These are phyloP conservation scores for Chymomyza procnemis DNA, from an alignment of 2,888 invertebrate species.

Conservation along the genomic window DNA sequence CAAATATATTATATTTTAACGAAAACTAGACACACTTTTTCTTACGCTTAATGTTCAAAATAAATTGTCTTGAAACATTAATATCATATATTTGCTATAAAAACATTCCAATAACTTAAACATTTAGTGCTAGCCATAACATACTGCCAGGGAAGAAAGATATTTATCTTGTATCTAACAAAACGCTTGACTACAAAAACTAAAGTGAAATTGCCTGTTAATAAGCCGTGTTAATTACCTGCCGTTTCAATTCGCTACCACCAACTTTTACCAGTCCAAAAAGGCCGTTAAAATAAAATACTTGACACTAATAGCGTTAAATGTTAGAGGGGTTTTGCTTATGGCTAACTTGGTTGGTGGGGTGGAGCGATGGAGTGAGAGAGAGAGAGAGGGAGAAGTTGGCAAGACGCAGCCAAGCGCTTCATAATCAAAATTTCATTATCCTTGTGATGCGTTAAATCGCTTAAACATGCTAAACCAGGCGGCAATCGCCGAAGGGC, in stretches of 20 bases:
- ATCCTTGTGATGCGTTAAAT: conserved; percentile 75
- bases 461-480: conserved; percentile 67
- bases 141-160: background rate
- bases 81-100: background rate
- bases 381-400: no score
- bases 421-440: conserved; percentile 73
- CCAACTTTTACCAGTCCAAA: conserved; percentile 11
- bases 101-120: background rate
- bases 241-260: conserved; percentile 16
- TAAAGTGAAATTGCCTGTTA: conserved; percentile 20
- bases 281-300: conserved; percentile 19
- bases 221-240: conserved; percentile 47
- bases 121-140: background rate
- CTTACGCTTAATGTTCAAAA: background rate
- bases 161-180: background rate
- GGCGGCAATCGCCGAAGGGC: conserved; percentile 5
- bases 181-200: background rate
- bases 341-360: background rate
- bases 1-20: no score
- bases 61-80: background rate
- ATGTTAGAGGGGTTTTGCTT: conserved; percentile 11
- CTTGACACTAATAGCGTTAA: conserved; percentile 56
- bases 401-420: conserved; percentile 56
- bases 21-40: no score
- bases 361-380: no score